Evolutionary conservation across 2,113 vertebrate species (phyloP).

Genomic region (Galbula dea): DNA sequence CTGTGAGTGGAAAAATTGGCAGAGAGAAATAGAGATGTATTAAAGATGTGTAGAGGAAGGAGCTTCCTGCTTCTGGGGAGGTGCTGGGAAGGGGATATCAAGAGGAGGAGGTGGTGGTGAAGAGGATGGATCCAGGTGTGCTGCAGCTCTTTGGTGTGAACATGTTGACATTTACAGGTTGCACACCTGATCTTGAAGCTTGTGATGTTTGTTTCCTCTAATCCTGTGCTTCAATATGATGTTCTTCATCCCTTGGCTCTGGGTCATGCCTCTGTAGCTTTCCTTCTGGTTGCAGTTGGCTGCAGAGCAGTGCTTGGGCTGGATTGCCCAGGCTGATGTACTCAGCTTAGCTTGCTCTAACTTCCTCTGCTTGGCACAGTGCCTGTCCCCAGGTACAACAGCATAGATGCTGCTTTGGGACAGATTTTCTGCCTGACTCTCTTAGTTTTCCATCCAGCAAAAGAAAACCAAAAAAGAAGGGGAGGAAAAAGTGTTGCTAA

Average conservation of each 20-base stretch:
- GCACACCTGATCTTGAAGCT: neutral
- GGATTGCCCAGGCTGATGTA: fast-evolving
- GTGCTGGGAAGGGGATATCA: neutral
- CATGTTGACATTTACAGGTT: neutral
- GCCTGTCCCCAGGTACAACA: neutral
- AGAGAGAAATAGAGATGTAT: neutral
- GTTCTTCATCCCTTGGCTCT: neutral
- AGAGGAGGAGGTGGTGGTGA: neutral
- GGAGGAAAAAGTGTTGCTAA: fast-evolving
- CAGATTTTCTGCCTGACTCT: neutral
- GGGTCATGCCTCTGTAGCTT: neutral
- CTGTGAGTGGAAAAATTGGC: neutral
- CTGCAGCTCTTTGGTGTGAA: neutral
- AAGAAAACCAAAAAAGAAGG: neutral
- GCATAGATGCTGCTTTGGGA: neutral
- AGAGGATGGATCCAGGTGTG: fast-evolving
- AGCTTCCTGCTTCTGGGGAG: neutral
- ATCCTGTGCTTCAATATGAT: neutral
- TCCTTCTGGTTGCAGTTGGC: neutral
- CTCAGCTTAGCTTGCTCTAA: neutral
- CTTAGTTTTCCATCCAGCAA: neutral
- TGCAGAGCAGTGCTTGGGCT: neutral
- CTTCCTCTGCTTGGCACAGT: neutral
- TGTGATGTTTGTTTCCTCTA: neutral
- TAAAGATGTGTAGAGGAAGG: neutral